Conservation (phyloP, 2,113 vertebrate species). For the Ivindomyrus marchei region DNA sequence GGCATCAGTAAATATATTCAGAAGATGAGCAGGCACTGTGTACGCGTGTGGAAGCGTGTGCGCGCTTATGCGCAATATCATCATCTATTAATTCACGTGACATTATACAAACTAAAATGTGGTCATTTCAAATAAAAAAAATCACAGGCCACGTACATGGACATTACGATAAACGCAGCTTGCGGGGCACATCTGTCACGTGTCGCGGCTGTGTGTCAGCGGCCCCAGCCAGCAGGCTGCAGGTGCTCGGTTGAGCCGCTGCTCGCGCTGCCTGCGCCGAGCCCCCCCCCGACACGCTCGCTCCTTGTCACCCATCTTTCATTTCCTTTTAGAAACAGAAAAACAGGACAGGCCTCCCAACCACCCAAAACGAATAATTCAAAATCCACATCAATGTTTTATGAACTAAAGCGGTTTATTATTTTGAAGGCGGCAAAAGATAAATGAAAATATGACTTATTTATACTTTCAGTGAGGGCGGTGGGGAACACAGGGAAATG, state of each 20-base stretch:
- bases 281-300: constrained; percentile 29
- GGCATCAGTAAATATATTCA: constrained; percentile 48
- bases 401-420: constrained; percentile 43
- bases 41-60: background rate
- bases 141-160: background rate
- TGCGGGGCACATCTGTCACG: background rate
- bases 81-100: constrained; percentile 33
- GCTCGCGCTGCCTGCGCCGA: constrained; percentile 30
- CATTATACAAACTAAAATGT: background rate
- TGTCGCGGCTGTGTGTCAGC: background rate
- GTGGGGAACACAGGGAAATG: constrained; percentile 28
- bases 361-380: constrained; percentile 40
- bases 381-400: constrained; percentile 43
- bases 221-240: background rate
- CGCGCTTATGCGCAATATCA: constrained; percentile 49
- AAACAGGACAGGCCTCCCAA: constrained; percentile 29
- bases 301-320: constrained; percentile 37
- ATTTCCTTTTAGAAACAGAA: constrained; percentile 44
- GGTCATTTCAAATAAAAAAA: background rate
- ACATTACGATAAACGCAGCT: background rate
- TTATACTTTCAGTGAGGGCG: constrained; percentile 40
- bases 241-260: background rate
- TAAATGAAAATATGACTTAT: constrained; percentile 52
- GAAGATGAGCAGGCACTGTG: constrained; percentile 36
- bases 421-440: constrained; percentile 46